A percentile compares a stretch with the other conserved stretches of the same genome.
These are phyloP conservation scores for Megalurothrips usitatus DNA, from an alignment of 2,888 invertebrate species.

Conservation along the genomic window DNA sequence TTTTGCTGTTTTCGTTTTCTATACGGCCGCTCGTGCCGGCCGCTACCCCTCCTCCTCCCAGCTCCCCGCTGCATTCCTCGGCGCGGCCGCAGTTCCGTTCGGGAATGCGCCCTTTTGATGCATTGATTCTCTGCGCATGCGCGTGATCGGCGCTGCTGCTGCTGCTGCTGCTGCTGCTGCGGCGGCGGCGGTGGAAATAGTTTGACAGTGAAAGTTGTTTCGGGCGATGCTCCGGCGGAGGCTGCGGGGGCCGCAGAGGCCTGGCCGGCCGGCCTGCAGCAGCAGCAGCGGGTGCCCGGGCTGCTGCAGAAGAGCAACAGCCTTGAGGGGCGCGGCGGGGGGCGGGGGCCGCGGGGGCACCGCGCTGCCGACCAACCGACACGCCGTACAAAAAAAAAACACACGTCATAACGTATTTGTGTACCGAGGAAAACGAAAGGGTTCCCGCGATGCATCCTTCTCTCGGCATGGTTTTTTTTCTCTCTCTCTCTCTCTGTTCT, in stretches of 20 bases:
- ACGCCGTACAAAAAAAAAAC: neutral
- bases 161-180: neutral
- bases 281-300: no score
- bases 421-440: no score
- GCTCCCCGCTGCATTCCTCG: no score
- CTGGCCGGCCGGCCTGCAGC: no score
- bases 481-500: neutral
- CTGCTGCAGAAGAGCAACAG: no score
- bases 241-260: no score
- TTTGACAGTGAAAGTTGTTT: slow-evolving; percentile 25
- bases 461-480: neutral
- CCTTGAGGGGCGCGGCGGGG: neutral
- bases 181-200: neutral
- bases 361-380: neutral
- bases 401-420: no score
- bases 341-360: no score
- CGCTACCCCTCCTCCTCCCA: no score
- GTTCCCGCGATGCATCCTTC: neutral
- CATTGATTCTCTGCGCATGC: neutral
- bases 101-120: neutral
- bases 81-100: neutral
- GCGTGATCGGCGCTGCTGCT: neutral
- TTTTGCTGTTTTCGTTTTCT: no score
- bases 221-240: neutral
- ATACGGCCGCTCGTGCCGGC: no score